Evolutionary conservation across 2,113 vertebrate genomes (phyloP).

Genomic region (Passerina amoena): DNA sequence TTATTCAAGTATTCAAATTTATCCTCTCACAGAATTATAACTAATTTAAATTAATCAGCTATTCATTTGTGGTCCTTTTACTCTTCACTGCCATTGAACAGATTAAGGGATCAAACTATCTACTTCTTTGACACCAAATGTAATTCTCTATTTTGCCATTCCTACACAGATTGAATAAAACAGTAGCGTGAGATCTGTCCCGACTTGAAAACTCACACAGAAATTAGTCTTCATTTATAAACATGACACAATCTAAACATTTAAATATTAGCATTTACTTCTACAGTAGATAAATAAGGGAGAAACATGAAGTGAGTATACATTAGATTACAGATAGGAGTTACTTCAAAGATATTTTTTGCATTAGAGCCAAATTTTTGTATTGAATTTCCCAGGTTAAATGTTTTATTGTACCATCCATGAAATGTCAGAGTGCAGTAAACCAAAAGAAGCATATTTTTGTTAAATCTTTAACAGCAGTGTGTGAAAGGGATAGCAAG

Average conservation of each 20-base stretch:
- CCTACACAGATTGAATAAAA: neutral
- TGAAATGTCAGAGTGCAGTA: neutral
- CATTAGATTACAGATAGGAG: neutral
- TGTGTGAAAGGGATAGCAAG: neutral
- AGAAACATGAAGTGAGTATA: neutral
- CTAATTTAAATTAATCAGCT: neutral
- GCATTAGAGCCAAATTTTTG: neutral
- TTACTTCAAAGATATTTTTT: neutral
- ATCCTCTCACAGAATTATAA: neutral
- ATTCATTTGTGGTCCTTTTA: neutral
- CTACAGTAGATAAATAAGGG: neutral
- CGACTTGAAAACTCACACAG: neutral
- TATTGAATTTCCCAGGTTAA: neutral
- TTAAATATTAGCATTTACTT: neutral
- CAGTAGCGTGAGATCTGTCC: neutral
- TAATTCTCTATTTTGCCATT: neutral
- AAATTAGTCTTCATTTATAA: neutral
- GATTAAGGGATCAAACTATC: neutral
- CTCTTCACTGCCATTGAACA: neutral
- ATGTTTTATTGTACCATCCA: neutral
- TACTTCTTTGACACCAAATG: neutral
- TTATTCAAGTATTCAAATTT: neutral
- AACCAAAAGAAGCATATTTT: neutral
- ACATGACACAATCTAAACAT: neutral
- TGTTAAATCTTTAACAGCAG: neutral